phyloP scores from a whole-genome alignment of 2,888 invertebrate species.

The Coleophora deauratella region DNA sequence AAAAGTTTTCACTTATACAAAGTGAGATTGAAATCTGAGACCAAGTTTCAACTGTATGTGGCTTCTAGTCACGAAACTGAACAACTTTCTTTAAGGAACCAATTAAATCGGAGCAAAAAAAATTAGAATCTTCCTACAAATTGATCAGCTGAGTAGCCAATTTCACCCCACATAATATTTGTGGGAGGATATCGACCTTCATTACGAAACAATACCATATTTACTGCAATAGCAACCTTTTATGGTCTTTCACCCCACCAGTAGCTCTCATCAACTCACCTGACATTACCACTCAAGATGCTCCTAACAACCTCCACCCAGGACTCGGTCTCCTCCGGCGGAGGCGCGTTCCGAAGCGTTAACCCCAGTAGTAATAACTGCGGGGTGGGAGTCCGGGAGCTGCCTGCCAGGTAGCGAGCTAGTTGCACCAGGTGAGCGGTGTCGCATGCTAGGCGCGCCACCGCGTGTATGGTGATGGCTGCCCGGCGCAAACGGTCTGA shows the following conservation, averaged over 20 bases:
- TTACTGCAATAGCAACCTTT: too few species aligned
- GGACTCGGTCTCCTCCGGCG: conserved; percentile 26
- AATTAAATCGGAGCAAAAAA: too few species aligned
- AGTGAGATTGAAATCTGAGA: too few species aligned
- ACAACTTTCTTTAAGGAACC: too few species aligned
- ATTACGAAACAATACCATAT: too few species aligned
- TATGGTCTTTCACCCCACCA: neutral
- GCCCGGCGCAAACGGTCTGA: conserved; percentile 32
- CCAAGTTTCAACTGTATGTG: too few species aligned
- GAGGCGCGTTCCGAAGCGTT: conserved; percentile 73
- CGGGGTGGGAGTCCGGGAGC: conserved; percentile 61
- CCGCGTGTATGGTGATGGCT: conserved; percentile 59
- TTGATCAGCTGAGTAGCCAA: too few species aligned
- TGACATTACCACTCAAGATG: conserved; percentile 55
- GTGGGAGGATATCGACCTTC: too few species aligned
- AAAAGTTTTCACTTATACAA: too few species aligned
- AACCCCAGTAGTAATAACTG: conserved; percentile 54
- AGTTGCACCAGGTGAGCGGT: conserved; percentile 65
- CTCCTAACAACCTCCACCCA: conserved; percentile 38
- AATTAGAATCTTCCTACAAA: too few species aligned
- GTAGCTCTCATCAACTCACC: conserved; percentile 32
- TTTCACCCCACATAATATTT: too few species aligned
- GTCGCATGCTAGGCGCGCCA: conserved; percentile 54
- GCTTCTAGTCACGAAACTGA: too few species aligned
- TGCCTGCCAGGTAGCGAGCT: conserved; percentile 74